These are phyloP conservation scores for Tenthredo distinguenda DNA, from an alignment of 2,888 invertebrate species.

Conservation along the genomic window DNA sequence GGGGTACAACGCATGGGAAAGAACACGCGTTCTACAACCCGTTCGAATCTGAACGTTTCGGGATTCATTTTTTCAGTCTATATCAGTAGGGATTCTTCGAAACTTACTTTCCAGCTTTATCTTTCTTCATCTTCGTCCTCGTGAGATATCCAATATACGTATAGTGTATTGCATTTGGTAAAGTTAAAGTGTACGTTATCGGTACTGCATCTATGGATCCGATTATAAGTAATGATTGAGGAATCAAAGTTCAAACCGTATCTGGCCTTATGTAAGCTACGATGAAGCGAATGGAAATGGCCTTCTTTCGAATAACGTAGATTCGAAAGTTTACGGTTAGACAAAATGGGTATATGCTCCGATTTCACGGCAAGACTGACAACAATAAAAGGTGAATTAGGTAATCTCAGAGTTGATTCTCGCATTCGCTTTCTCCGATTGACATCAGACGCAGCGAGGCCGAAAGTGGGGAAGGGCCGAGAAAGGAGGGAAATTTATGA, in stretches of 20 bases:
- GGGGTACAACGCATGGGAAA: neutral
- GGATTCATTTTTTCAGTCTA: neutral
- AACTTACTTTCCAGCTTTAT: neutral
- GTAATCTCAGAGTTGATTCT: slow-evolving; percentile 33
- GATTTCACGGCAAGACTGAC: slow-evolving; percentile 25
- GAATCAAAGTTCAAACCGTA: neutral
- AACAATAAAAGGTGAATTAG: slow-evolving; percentile 35
- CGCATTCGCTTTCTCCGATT: slow-evolving; percentile 42
- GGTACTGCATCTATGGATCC: neutral
- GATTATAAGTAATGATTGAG: neutral
- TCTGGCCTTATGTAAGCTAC: neutral
- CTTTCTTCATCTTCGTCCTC: neutral
- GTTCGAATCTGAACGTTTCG: neutral
- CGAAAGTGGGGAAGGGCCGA: slow-evolving; percentile 8
- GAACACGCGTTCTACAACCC: neutral
- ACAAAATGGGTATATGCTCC: slow-evolving; percentile 19
- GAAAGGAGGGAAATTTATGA: slow-evolving; percentile 69
- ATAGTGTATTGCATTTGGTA: neutral
- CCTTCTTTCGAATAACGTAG: neutral
- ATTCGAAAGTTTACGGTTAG: neutral
- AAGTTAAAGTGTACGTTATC: neutral
- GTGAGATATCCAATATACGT: neutral
- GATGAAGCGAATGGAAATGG: neutral
- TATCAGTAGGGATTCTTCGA: neutral
- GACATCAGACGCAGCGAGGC: slow-evolving; percentile 32